Evolutionary conservation across 2,113 vertebrate species (phyloP).

Genomic region (Myotis davidii): DNA sequence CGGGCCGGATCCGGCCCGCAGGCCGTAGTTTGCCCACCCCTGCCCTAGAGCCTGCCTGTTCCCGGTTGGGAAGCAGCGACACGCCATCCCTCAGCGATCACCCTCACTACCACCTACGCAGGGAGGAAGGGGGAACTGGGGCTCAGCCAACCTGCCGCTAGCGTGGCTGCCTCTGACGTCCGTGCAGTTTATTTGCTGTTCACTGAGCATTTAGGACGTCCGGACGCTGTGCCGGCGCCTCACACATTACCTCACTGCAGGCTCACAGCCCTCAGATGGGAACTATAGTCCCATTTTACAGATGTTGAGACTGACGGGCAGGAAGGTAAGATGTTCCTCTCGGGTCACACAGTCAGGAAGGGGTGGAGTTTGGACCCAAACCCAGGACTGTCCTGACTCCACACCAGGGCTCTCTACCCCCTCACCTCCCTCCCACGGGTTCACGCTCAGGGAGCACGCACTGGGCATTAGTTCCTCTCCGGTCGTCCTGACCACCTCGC

Average conservation of each 20-base stretch:
- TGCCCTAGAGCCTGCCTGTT: too few relatives aligned
- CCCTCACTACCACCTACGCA: background rate
- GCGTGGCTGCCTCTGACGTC: accelerated
- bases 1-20: too few relatives aligned
- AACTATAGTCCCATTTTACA: background rate
- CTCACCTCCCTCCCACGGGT: background rate
- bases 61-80: background rate
- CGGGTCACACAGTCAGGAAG: background rate
- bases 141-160: background rate
- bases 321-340: background rate
- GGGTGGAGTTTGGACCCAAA: background rate
- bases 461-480: background rate
- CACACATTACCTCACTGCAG: background rate
- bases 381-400: background rate
- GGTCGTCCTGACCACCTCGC: background rate
- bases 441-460: background rate
- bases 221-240: too few relatives aligned
- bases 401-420: background rate
- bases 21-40: too few relatives aligned
- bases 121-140: background rate
- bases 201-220: background rate
- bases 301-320: background rate
- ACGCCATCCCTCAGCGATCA: background rate
- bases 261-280: background rate
- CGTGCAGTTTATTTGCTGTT: accelerated